Evolutionary conservation across 2,113 vertebrate genomes (phyloP).

Genomic region (Rhea pennata): DNA sequence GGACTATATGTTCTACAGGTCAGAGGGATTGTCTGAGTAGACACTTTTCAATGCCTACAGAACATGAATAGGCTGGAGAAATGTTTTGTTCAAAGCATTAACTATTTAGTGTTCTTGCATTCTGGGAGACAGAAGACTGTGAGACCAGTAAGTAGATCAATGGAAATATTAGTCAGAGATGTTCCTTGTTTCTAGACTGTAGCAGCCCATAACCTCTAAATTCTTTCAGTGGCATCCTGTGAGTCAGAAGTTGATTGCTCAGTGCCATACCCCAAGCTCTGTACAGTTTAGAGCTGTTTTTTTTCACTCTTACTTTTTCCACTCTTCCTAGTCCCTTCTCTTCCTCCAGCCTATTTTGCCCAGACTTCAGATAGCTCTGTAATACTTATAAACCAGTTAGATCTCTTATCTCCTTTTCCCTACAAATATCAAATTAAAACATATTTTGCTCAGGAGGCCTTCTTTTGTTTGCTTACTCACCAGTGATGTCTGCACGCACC

Average conservation of each 20-base stretch:
- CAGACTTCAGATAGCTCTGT: neutral
- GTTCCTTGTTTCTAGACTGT: neutral
- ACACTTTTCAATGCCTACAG: neutral
- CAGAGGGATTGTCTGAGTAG: slow-evolving; percentile 32
- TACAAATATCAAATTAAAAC: slow-evolving; percentile 43
- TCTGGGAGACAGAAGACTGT: neutral
- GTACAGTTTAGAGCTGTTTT: neutral
- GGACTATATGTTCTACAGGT: neutral
- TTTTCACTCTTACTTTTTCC: neutral
- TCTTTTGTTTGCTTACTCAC: neutral
- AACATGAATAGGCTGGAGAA: neutral
- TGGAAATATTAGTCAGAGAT: neutral
- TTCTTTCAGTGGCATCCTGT: neutral
- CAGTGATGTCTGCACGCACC: neutral
- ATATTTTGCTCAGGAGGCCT: slow-evolving; percentile 16
- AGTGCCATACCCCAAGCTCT: neutral
- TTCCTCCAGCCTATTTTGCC: neutral
- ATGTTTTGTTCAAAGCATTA: slow-evolving; percentile 59
- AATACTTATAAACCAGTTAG: neutral
- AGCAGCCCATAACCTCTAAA: neutral
- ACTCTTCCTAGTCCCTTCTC: neutral
- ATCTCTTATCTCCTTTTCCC: neutral
- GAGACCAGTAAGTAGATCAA: neutral
- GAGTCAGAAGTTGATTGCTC: neutral
- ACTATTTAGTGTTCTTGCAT: slow-evolving; percentile 41